phyloP scores from a whole-genome alignment of 2,888 invertebrate genomes.

The Lamellibrachia columna region DNA sequence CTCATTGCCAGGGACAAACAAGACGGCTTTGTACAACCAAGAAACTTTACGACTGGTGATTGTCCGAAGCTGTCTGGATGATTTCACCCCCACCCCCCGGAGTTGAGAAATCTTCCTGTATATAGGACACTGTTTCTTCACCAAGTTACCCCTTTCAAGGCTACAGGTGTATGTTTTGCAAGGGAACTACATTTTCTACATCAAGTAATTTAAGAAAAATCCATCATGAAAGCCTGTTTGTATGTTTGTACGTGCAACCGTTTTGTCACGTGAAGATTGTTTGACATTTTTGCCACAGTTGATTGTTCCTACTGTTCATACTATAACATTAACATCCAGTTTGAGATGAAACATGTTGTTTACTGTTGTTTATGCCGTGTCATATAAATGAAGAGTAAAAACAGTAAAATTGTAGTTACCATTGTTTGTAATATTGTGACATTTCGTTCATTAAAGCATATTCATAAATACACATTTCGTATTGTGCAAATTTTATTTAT shows the following conservation, averaged over 20 bases:
- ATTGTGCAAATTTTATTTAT: not conserved
- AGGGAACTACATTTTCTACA: not conserved
- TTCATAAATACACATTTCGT: not conserved
- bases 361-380: not conserved
- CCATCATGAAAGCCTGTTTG: not conserved
- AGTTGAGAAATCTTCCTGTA: not conserved
- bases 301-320: not conserved
- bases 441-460: not conserved
- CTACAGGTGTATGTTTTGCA: slow-evolving; percentile 1
- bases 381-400: not conserved
- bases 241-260: slow-evolving; percentile 17
- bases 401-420: not conserved
- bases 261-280: not conserved
- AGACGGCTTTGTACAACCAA: slow-evolving; percentile 64
- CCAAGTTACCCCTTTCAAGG: not conserved
- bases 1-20: slow-evolving; percentile 62
- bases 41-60: slow-evolving; percentile 63
- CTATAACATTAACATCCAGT: not conserved
- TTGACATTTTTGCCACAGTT: not conserved
- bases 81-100: not conserved
- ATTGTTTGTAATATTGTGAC: slow-evolving; percentile 1
- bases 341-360: not conserved
- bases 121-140: not conserved
- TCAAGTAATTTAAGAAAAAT: not conserved
- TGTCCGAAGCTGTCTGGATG: slow-evolving; percentile 58